Base-by-base conservation (phyloP, 2,113 vertebrate genomes). In the Ciconia boyciana region DNA sequence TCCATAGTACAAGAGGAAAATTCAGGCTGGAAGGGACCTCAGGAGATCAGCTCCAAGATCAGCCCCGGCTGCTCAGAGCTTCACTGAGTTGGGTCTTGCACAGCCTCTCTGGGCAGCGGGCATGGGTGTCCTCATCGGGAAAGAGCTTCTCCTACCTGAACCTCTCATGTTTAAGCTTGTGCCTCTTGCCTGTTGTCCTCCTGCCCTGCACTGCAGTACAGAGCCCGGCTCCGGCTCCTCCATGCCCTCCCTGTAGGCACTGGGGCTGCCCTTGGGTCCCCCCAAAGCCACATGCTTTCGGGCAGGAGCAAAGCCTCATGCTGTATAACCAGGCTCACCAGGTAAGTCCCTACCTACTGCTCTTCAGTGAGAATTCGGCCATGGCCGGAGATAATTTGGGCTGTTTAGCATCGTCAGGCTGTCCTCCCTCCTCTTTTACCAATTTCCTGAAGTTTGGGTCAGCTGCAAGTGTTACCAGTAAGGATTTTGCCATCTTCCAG, bases 241-340 rank as follows among this genome's bases (percentile, higher is more conserved):
- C 51, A 0, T 76, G 68, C n/a, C 29, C 6, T 78, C 17, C 26
- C 17, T 2, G 0, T 9, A 26, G 34, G 49, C 44, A 61, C 54
- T 66, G 55, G 41, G 14, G 11, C 24, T 66, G 31, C 28, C n/a
- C 31, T 49, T 41, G 28, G 4, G 18, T 41, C 39, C 7, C 22
- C 28, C 25, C 22, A 69, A 48, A 81, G 26, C 25, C 71, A 60
- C 10, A 16, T 1, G 1, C 6, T 61, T 34, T 32, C 0, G 0
- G 22, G 22, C 54, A 76, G 48, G 65, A 58, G 25, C 32, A 65
- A 83, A 91, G n/a, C 17, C 25, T 20, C 32, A 1, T 2, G 13
- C n/a, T 72, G 26, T 13, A 17, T 14, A 69, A 79, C 26, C 52
- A 70, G 36, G 21, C n/a, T 87, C 55, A 64, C 9, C 54, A 83